These are phyloP conservation scores for Amniataba percoides DNA, from an alignment of 2,797 vertebrate genomes.

Conservation along the genomic window DNA sequence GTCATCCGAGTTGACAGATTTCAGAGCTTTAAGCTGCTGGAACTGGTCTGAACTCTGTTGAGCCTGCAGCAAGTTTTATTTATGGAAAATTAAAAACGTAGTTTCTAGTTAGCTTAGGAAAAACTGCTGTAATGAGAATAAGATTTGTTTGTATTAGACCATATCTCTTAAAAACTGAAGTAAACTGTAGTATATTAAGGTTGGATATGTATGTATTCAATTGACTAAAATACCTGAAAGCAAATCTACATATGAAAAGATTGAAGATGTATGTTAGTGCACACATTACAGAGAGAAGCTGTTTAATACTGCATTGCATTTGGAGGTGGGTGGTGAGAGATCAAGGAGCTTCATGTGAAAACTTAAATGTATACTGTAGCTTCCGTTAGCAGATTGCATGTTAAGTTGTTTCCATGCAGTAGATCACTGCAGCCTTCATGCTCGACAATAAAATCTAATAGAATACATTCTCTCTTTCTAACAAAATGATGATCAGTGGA, in stretches of 20 bases:
- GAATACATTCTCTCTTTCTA: conserved; percentile 19
- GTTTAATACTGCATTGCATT: neutral
- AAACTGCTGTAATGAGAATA: neutral
- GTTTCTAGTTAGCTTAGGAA: neutral
- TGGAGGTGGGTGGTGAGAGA: neutral
- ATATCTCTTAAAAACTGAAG: neutral
- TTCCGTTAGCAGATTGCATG: neutral
- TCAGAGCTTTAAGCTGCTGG: conserved; percentile 4
- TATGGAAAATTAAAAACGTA: conserved; percentile 15
- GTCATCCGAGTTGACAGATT: conserved; percentile 34
- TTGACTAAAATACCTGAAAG: neutral
- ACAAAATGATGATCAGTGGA: conserved; percentile 49
- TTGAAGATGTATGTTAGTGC: neutral
- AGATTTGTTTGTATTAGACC: neutral
- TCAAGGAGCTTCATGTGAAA: neutral
- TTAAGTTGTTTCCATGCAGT: conserved; percentile 5
- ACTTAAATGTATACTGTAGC: neutral
- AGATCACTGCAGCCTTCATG: conserved; percentile 18
- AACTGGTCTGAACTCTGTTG: conserved; percentile 23
- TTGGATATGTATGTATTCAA: neutral
- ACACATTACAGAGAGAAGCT: neutral
- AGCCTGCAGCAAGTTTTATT: conserved; percentile 24
- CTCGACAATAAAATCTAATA: conserved; percentile 3
- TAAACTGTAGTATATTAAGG: neutral
- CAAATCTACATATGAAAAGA: neutral